phyloP scores from a whole-genome alignment of 2,797 vertebrate genomes.

The Intellagama lesueurii region DNA sequence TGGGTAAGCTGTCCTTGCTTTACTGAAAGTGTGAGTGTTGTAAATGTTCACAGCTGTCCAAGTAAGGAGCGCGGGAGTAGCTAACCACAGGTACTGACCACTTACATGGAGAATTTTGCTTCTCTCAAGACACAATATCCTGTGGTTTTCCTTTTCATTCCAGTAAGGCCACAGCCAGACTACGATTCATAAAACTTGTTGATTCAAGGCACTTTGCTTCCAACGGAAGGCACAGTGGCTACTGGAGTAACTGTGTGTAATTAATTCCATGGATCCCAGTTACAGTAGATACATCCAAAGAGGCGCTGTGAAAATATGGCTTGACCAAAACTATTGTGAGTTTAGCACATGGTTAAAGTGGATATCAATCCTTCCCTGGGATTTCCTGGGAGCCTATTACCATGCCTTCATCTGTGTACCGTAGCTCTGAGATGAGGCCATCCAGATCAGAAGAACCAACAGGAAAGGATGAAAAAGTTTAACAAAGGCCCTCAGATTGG shows the following conservation, averaged over 20 bases:
- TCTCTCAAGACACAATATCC: slow-evolving; percentile 22
- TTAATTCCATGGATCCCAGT: neutral
- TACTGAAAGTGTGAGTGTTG: slow-evolving; percentile 28
- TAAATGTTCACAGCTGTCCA: slow-evolving; percentile 35
- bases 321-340: neutral
- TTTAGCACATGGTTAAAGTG: neutral
- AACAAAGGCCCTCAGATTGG: neutral
- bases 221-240: neutral
- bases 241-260: neutral
- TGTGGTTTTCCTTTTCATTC: slow-evolving; percentile 28
- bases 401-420: neutral
- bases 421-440: neutral
- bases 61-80: slow-evolving; percentile 1
- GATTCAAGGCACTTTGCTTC: slow-evolving; percentile 3
- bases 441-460: neutral
- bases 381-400: neutral
- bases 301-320: neutral
- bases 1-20: neutral
- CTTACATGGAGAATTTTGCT: slow-evolving; percentile 21
- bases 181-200: neutral
- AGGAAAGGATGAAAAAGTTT: too few relatives aligned
- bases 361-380: too few relatives aligned
- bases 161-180: neutral
- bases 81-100: slow-evolving; percentile 28
- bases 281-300: neutral